Conservation (phyloP, 2,888 invertebrate genomes). For the Ethmia dodecea region DNA sequence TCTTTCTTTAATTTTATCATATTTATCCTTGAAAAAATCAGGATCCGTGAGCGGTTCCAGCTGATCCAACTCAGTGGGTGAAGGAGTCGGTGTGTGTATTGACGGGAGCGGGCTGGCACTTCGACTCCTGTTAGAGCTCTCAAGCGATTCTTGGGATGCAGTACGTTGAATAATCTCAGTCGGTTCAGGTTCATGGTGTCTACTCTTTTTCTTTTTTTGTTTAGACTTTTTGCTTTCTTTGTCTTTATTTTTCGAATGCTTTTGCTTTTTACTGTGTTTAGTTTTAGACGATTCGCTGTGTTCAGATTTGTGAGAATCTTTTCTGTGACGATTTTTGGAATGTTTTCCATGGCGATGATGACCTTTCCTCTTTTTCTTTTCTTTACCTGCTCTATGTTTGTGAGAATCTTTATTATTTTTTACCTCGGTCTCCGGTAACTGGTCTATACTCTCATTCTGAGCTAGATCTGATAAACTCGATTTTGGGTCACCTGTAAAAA, state of each 20-base stretch:
- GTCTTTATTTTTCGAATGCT: conserved; percentile 56
- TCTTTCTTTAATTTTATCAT: conserved; percentile 79
- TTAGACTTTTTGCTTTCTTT: conserved; percentile 69
- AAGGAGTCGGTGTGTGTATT: conserved; percentile 60
- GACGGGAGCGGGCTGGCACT: conserved; percentile 68
- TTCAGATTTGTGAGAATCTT: conserved; percentile 48
- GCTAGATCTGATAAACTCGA: conserved; percentile 44
- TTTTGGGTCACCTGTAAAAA: conserved; percentile 47
- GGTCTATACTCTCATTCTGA: conserved; percentile 24
- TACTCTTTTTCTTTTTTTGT: conserved; percentile 65
- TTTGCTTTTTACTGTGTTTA: conserved; percentile 52
- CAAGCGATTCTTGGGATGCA: conserved; percentile 49
- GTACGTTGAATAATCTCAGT: conserved; percentile 34
- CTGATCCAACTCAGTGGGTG: conserved; percentile 44
- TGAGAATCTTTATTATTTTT: conserved; percentile 60
- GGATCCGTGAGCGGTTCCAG: conserved; percentile 39
- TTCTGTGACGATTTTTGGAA: conserved; percentile 65
- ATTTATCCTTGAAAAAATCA: conserved; percentile 76
- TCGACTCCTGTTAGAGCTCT: conserved; percentile 60
- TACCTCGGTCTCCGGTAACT: conserved; percentile 22
- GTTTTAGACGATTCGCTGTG: conserved; percentile 41
- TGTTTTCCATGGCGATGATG: conserved; percentile 68
- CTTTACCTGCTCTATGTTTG: conserved; percentile 56
- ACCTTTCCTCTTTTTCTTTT: conserved; percentile 64
- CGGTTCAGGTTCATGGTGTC: conserved; percentile 42